Base-by-base conservation (phyloP, 2,888 invertebrate species). In the Dryadula phaetusa region DNA sequence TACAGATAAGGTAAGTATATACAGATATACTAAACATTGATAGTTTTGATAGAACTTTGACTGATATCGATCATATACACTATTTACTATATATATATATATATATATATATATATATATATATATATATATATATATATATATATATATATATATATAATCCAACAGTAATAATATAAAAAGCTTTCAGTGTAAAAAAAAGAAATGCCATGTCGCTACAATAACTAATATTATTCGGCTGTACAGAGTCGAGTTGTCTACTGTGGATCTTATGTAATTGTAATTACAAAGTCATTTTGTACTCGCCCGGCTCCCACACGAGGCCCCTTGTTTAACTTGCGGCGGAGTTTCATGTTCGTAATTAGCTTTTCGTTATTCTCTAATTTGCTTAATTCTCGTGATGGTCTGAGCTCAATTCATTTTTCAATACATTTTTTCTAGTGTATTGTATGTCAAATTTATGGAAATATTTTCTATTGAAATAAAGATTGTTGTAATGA, bases 321-420 rank as follows among this genome's bases (percentile, higher is more conserved):
- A 74, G 77, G 56, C 49, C 69, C 16, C 79, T 79, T 79, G 79
- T 82, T 79, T 81, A 82, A 83, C 80, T 85, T 82, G 79, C 75
- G 77, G 75, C 70, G 72, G 76, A 87, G 84, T 87, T 86, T 86
- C 82, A 87, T 84, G 83, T 84, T 80, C 75, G 82, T 86, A 88
- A 88, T 88, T 88, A 88, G 82, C 82, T 86, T 85, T 77, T 74
- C 78, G 79, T 82, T 82, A 83, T 83, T 84, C 69, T 75, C 79
- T 82, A 84, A 87, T 86, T 85, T 78, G 72, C 79, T 82, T 85
- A 85, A 86, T 77, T 75, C 73, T 69, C 72, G 40, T 65, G 58
- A 60, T 64, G 64, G 47, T 28, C 32, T 25, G 47, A 49, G 28
- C 12, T 60, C 25, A 52, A 58, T 60, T 52, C 25, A 49, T 65